Base-by-base conservation (phyloP, 2,888 invertebrate species). In the Cerastoderma edule region DNA sequence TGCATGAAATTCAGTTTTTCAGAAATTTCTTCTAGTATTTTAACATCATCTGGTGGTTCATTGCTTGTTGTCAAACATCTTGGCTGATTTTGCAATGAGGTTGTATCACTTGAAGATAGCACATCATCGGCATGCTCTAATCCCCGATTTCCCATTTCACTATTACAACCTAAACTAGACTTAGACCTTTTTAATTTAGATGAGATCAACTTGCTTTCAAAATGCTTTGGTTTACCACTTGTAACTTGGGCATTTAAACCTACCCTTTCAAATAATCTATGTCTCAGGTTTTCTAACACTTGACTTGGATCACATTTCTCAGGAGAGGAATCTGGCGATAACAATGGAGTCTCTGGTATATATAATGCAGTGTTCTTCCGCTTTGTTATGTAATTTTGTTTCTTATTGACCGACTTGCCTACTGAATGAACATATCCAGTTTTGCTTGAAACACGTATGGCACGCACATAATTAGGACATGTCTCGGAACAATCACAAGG, bases 121-220 rank as follows among this genome's bases (percentile, higher is more conserved):
- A 2, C 22, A 19, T 50, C 10, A n/a, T 10, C 10, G 24, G 22
- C n/a, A n/a, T n/a, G n/a, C n/a, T n/a, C n/a, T n/a, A n/a, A n/a
- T n/a, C n/a, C n/a, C n/a, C n/a, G n/a, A n/a, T n/a, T n/a, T n/a
- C n/a, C n/a, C n/a, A 27, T 22, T 50, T 50, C 50, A 2, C 1
- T 2, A 1, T 24, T 1, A 50, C 22, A 50, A 32, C n/a, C 28
- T 32, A 33, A 57, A 22, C 19, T 22, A 24, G 13, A 33, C 64
- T 8, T 8, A 44, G 60, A 60, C 32, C 28, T 22, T 57, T 67
- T 73, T 35, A 63, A 48, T 63, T 80, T 76, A 32, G 80, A 77
- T 48, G 76, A 72, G 22, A 77, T 80, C 8, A 77, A 53, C 35
- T 72, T 72, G 65, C 78, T 75, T 75, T 80, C 80, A 74, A 80